Base-by-base conservation (phyloP, 2,888 invertebrate genomes). In the Caenorhabditis imperialis region DNA sequence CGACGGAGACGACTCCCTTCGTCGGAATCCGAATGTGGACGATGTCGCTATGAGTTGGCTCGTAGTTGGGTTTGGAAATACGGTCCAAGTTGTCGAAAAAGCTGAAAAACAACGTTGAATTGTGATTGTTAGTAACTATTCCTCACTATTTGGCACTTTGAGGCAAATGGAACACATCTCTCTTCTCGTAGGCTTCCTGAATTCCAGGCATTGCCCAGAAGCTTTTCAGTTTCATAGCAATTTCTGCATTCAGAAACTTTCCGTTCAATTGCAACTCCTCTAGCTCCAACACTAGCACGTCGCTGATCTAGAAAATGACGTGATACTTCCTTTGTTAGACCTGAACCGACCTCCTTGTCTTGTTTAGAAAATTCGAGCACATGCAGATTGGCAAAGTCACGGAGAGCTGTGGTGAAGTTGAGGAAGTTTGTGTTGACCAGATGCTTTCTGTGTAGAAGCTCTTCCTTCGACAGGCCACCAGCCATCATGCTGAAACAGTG, bases 11-110 rank as follows among this genome's bases (percentile, higher is more conserved):
- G 7, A 87, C 85, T 10, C 86, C 87, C 2, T 82, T 78, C 3
- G 87, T 87, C 7, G 87, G 79, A n/a, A 84, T 77, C 33, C 86
- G 69, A 4, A 85, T 84, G 48, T 77, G 78, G 2, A 87, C 72
- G 54, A 87, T 83, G 57, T 87, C 87, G 20, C 67, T 75, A 38
- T 75, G 72, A 1, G 80, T 84, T 1, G 87, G 87, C 23, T 48
- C 30, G 58, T 81, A 87, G 22, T 79, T 82, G 38, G 75, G 69
- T 23, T 45, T 57, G 10, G 74, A 45, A 6, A 84, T 79, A 5
- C 87, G 74, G 33, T 87, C 86, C 30, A 87, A 40, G 48, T 82
- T 78, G 16, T 84, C 82, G 65, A 86, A 82, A 62, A 87, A 87
- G 50, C 86, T 86, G 75, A 60, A 85, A 77, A 14, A 16, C 14